Percentiles rank a stretch among this genome's conserved stretches.
These are phyloP conservation scores for Calosoma granatense DNA, from an alignment of 1,140 invertebrate species.

Conservation along the genomic window DNA sequence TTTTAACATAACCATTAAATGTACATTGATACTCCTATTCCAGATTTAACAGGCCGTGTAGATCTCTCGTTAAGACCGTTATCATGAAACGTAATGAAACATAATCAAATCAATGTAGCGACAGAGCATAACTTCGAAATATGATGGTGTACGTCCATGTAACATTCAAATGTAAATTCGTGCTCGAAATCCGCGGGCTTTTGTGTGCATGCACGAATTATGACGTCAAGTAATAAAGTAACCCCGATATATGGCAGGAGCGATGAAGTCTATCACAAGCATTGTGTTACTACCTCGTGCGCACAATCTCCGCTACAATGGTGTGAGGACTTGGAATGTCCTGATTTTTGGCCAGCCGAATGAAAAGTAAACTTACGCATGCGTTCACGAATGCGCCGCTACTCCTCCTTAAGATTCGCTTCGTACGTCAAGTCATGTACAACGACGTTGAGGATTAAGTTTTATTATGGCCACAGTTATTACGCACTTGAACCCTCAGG, in stretches of 20 bases:
- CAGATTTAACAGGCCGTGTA: too few species aligned
- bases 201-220: background rate
- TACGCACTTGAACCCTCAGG: background rate
- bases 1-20: too few species aligned
- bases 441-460: background rate
- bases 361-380: background rate
- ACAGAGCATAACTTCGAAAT: too few species aligned
- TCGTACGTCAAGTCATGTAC: background rate
- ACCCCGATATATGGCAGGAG: background rate
- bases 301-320: background rate
- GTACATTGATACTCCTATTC: too few species aligned
- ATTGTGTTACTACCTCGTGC: background rate
- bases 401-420: background rate
- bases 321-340: background rate
- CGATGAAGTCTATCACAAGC: background rate
- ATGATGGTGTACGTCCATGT: too few species aligned
- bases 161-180: slow-evolving; percentile 5
- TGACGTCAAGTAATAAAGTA: slow-evolving; percentile 2
- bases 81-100: too few species aligned
- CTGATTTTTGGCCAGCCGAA: background rate
- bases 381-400: background rate
- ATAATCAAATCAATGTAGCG: too few species aligned
- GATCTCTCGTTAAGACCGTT: too few species aligned
- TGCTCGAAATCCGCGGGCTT: background rate
- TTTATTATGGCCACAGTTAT: slow-evolving; percentile 2